These are phyloP conservation scores for Nomada flava DNA, from an alignment of 2,888 invertebrate species.

Conservation along the genomic window DNA sequence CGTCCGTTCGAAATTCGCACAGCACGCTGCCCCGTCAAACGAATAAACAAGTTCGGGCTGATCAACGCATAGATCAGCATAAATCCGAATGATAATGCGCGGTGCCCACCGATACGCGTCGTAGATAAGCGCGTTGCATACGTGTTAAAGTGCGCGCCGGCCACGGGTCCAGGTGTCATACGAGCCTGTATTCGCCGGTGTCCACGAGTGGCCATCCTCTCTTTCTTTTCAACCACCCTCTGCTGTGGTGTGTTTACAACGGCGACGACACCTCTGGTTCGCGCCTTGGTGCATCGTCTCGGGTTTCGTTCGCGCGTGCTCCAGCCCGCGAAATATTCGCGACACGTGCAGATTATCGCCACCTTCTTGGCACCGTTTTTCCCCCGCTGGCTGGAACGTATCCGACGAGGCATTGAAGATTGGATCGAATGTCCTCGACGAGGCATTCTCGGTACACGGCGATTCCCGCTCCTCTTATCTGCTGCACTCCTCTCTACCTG, in stretches of 20 bases:
- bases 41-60: slow-evolving; percentile 6
- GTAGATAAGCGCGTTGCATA: slow-evolving; percentile 41
- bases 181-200: slow-evolving; percentile 62
- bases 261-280: slow-evolving; percentile 61
- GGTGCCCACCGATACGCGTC: slow-evolving; percentile 35
- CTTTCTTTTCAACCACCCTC: not conserved
- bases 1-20: slow-evolving; percentile 20
- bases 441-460: slow-evolving; percentile 74
- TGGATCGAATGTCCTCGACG: slow-evolving; percentile 76
- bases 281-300: slow-evolving; percentile 66
- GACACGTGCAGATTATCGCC: slow-evolving; percentile 75
- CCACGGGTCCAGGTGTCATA: slow-evolving; percentile 60
- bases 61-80: slow-evolving; percentile 50
- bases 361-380: slow-evolving; percentile 66
- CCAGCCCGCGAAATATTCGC: slow-evolving; percentile 72
- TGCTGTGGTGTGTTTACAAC: slow-evolving; percentile 55
- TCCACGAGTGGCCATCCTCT: slow-evolving; percentile 24
- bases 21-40: not conserved
- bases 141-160: slow-evolving; percentile 54
- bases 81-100: slow-evolving; percentile 58
- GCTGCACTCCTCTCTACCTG: slow-evolving; percentile 50
- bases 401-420: slow-evolving; percentile 64
- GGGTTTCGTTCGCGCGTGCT: slow-evolving; percentile 74
- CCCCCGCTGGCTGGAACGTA: slow-evolving; percentile 25
- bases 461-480: slow-evolving; percentile 60